Percentiles rank a stretch among this genome's conserved stretches.
phyloP scores from a whole-genome alignment of 2,888 invertebrate species.

The Eucera pruinosa region DNA sequence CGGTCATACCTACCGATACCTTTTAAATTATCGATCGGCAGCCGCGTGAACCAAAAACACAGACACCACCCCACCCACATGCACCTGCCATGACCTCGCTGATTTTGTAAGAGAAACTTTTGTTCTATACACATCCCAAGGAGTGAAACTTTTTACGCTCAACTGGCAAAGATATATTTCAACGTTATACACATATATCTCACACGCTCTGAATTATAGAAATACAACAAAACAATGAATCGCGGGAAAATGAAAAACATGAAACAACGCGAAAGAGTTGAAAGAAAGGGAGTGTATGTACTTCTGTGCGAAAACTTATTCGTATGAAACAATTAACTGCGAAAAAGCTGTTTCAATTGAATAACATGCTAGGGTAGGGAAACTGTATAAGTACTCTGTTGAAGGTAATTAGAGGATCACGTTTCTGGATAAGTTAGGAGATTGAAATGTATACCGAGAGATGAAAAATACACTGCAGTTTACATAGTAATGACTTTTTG shows the following conservation, averaged over 20 bases:
- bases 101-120: slow-evolving; percentile 43
- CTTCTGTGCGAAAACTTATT: background rate
- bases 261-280: background rate
- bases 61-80: slow-evolving; percentile 15
- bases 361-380: background rate
- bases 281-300: background rate
- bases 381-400: background rate
- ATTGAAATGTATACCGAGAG: background rate
- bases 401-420: background rate
- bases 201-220: background rate
- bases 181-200: too few species aligned
- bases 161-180: background rate
- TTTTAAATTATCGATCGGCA: slow-evolving; percentile 56
- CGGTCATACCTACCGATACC: slow-evolving; percentile 46
- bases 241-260: background rate
- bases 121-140: slow-evolving; percentile 8
- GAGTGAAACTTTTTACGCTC: slow-evolving; percentile 11
- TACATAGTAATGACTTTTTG: background rate
- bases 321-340: background rate
- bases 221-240: background rate
- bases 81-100: slow-evolving; percentile 40
- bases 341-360: background rate
- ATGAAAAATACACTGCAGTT: background rate
- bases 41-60: slow-evolving; percentile 33
- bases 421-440: background rate